A percentile compares a stretch with the other conserved stretches of the same genome.
These are phyloP conservation scores for Thalassoma bifasciatum DNA, from an alignment of 2,113 vertebrate genomes.

Conservation along the genomic window DNA sequence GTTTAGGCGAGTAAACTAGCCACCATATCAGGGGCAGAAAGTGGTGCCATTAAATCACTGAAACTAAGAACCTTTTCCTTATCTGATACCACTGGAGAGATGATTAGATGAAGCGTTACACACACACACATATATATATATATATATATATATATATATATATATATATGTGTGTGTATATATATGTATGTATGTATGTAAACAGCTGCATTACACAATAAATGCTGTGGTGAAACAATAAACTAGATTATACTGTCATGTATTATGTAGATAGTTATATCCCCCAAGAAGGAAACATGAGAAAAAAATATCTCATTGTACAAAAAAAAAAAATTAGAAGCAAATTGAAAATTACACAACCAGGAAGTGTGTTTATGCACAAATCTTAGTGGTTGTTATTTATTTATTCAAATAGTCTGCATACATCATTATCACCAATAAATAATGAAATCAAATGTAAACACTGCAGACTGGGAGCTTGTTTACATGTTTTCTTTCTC, in stretches of 20 bases:
- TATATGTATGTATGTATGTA: too few relatives aligned
- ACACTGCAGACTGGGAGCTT: background rate
- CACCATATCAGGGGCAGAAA: background rate
- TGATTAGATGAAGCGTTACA: background rate
- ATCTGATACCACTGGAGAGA: too few relatives aligned
- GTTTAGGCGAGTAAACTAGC: constrained; percentile 19
- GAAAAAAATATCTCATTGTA: background rate
- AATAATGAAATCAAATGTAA: constrained; percentile 18
- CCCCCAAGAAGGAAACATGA: too few relatives aligned
- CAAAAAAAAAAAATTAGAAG: too few relatives aligned
- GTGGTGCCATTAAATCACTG: background rate
- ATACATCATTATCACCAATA: constrained; percentile 8
- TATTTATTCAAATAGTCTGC: background rate
- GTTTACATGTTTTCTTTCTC: background rate
- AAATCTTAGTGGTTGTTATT: background rate
- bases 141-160: too few relatives aligned
- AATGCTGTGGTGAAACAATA: too few relatives aligned
- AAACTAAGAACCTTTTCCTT: background rate
- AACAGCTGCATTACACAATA: too few relatives aligned
- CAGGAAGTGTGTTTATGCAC: background rate
- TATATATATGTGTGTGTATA: too few relatives aligned
- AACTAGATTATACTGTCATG: too few relatives aligned
- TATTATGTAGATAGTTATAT: too few relatives aligned
- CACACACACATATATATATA: too few relatives aligned
- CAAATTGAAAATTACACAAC: background rate